These are phyloP conservation scores for Erpornis zantholeuca DNA, from an alignment of 2,113 vertebrate genomes.

Conservation along the genomic window DNA sequence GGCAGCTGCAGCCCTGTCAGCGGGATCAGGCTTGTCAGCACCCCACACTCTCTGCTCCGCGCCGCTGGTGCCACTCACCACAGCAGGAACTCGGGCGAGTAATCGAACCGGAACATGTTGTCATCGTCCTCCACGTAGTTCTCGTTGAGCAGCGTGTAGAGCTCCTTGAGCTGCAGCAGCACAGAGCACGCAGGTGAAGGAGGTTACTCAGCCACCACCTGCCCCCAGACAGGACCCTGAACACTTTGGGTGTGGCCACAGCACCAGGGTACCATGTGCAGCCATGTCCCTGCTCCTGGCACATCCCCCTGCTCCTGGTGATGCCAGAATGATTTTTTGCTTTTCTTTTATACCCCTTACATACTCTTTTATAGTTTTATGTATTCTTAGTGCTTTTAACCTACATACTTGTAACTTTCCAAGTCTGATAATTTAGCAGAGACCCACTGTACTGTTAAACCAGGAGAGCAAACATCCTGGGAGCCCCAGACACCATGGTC, in stretches of 20 bases:
- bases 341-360: too few relatives aligned
- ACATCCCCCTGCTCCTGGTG: neutral
- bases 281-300: neutral
- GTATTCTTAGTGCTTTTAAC: too few relatives aligned
- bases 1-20: neutral
- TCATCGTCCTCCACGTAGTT: slow-evolving; percentile 99
- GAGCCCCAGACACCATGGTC: too few relatives aligned
- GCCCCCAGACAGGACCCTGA: neutral
- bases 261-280: accelerated
- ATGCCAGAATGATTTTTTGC: too few relatives aligned
- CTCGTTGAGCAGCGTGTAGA: slow-evolving; percentile 96
- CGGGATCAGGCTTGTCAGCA: neutral
- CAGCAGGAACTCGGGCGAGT: slow-evolving; percentile 95
- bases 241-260: neutral
- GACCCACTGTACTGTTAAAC: too few relatives aligned
- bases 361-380: too few relatives aligned
- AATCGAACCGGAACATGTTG: slow-evolving; percentile 99
- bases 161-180: slow-evolving; percentile 87
- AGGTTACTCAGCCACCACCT: neutral
- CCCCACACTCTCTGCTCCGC: neutral
- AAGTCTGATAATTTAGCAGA: too few relatives aligned
- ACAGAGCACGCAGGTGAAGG: neutral
- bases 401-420: too few relatives aligned
- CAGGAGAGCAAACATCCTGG: too few relatives aligned
- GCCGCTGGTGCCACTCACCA: slow-evolving; percentile 79